Base-by-base conservation (phyloP, 2,888 invertebrate species). In the Melieria omissa region DNA sequence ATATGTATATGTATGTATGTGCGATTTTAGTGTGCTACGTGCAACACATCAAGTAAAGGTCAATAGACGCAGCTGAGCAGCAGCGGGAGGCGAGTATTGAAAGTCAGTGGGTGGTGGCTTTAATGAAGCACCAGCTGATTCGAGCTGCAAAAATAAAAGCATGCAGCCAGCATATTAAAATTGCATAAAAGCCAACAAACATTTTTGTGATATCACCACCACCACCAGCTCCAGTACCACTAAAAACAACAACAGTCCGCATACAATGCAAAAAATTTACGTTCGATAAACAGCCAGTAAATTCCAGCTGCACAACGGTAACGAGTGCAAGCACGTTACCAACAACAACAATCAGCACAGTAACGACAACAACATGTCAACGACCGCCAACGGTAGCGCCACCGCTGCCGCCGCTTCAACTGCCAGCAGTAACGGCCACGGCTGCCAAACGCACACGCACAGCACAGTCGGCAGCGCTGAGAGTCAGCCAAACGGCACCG, bases 351-450 rank as follows among this genome's bases (percentile, higher is more conserved):
- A 42, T 10, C 16, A 52, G 44, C 49, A 14, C 8, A 60, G 60
- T 63, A 68, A 70, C 74, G 65, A 74, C 78, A 74, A 73, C 78
- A 82, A 77, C 76, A 84, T 82, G 81, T 80, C 82, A 81, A 81
- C 75, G 83, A 80, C 78, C 83, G 76, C 73, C 29, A 29, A 29
- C 29, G 29, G 3, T 29, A 29, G 29, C 29, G 29, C 29, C 75
- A 76, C 75, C 76, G 73, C 75, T 67, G 44, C 62, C 49, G 45
- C 46, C 49, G 45, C 46, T 58, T 71, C 55, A 57, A 65, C 9
- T 60, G 67, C n/a, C 74, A 60, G 2, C 71, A 70, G 29, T 54
- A 67, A 41, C 45, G 45, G 47, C 65, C 62, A 42, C 54, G 62
- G 41, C 65, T 73, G 8, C 72, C 72, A 57, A 71, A 72, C 57